Evolutionary conservation across 1,140 invertebrate species (phyloP), one percentile per base, ranked within the genome.

Genomic region (Neodiprion virginianus): DNA sequence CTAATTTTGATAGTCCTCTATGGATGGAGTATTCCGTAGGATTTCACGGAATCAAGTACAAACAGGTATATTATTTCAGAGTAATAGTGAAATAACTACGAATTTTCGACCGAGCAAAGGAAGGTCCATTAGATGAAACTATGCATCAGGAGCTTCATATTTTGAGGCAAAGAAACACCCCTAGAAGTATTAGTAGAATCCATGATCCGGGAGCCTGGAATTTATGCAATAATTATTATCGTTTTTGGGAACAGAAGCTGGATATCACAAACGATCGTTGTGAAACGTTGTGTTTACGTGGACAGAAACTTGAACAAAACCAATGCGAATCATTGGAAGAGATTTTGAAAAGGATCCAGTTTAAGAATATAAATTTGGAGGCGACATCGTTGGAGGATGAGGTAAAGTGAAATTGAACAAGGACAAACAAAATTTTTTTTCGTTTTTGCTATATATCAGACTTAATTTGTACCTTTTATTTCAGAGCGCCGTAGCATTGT

Each of bases 311-410:
- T 72, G 89, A 91, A 78, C 84, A 89, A 73, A 86, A 89, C 71
- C 90, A 92, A 76, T 93, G 92, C 83, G 94, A 96, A 86, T 89
- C 92, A 70, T 82, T 95, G 66, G 94, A 96, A 85, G 94, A 95
- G 85, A 91, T 96, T 79, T 90, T 96, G 48, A 93, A 93, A 85
- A 87, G 93, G 84, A 89, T 95, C 48, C 93, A 94, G 84, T 95
- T 95, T 86, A 85, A 91, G 74, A 89, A 90, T 77, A 81, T 95
- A 65, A 91, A 95, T 87, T 84, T 95, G 61, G 92, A 94, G 85
- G 88, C 90, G 69, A 91, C 91, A 67, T 89, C 89, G 77, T 88
- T 95, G n/a, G 92, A 94, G 81, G 93, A 95, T 82, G 93, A 95
- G 87, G 93, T 92, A 89, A 75, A 73, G 17, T 12, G 1, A 72